Evolutionary conservation across 2,888 invertebrate genomes (phyloP), one percentile per base, ranked within the genome.

Genomic region (Timema podura): DNA sequence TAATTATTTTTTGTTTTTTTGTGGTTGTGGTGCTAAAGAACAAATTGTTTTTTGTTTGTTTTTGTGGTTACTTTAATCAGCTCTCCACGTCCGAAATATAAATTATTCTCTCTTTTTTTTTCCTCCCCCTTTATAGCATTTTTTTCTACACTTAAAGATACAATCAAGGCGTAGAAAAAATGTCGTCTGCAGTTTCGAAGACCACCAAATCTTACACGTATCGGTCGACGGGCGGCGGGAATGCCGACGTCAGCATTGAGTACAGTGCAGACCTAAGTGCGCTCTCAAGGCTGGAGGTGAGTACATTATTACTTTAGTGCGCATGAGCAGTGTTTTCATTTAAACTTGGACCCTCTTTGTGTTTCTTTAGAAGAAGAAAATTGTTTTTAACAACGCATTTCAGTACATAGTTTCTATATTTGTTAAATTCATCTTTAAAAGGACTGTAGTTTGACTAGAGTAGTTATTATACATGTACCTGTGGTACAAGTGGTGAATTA

Each of bases 281-380:
- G 84, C 90, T 96, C 84, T 91, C 94, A 85, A 92, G 95, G 85
- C 91, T 96, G 85, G 95, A 96, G 94, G 95, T 96, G 92, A 87
- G 86, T 80, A 44, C 10, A 30, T 30, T 30, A 30, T 30, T 30
- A 30, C 30, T 30, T 30, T 30, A 30, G 30, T 30, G 30, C 30
- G 30, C 30, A 30, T 30, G 30, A 30, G 30, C 30, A 30, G 30
- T 30, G 30, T 30, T 30, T 30, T 30, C 30, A 30, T 30, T 30
- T 30, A 30, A 30, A 30, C 30, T 30, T 30, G 30, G 30, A 30
- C 30, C 30, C 30, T 30, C 30, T 30, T 30, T 30, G 30, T 3
- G 3, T 30, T 30, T 30, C 30, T 3, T 30, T 30, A 30, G 30
- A 30, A 30, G 30, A 30, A 30, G 30, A 30, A 30, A 30, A 30